Evolutionary conservation across 2,113 vertebrate species (phyloP).

Genomic region (Ceuthmochares aereus): DNA sequence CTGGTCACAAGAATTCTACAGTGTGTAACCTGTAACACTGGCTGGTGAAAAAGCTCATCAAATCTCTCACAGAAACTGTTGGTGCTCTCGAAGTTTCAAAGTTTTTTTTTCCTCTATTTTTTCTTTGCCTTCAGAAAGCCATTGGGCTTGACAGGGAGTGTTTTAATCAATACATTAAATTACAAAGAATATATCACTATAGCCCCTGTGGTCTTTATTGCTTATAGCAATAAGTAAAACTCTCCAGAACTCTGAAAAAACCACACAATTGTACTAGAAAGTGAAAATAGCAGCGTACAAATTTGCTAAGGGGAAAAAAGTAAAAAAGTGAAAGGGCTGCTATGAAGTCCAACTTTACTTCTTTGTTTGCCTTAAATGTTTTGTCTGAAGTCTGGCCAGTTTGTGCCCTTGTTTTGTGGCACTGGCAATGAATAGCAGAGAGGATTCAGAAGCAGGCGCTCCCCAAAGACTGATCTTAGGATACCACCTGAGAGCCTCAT

Average conservation of each 20-base stretch:
- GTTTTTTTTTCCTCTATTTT: background rate
- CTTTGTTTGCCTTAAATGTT: too few relatives aligned
- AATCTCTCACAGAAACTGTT: background rate
- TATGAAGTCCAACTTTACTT: too few relatives aligned
- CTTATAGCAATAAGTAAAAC: background rate
- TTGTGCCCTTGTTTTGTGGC: too few relatives aligned
- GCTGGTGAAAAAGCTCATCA: background rate
- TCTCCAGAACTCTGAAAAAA: background rate
- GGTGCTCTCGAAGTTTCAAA: rapidly evolving
- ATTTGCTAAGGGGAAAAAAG: background rate
- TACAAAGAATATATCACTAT: background rate
- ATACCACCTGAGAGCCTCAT: too few relatives aligned
- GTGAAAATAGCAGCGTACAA: background rate
- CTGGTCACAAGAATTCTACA: background rate
- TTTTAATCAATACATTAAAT: background rate
- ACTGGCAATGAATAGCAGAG: too few relatives aligned
- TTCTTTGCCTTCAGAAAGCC: background rate
- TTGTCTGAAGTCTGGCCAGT: too few relatives aligned
- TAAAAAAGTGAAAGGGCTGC: too few relatives aligned
- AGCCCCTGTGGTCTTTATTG: background rate
- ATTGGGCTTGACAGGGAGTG: background rate
- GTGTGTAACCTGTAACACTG: background rate
- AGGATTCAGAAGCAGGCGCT: too few relatives aligned
- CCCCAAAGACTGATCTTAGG: too few relatives aligned
- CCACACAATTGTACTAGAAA: background rate